Conservation (phyloP, 1,140 invertebrate genomes). For the Macrotrachela quadricornifera region DNA sequence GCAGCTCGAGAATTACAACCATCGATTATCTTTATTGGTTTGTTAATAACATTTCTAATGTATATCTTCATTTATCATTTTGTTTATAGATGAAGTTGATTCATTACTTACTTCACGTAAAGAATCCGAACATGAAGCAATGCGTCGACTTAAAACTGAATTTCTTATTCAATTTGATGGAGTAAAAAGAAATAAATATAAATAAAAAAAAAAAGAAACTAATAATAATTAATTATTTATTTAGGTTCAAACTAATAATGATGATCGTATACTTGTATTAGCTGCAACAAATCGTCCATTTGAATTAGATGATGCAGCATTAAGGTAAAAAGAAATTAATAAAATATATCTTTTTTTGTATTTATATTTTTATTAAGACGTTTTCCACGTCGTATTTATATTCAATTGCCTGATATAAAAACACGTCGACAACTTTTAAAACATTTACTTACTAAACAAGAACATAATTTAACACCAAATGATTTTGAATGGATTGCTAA, state of each 20-base stretch:
- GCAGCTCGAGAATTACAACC: slow-evolving; percentile 70
- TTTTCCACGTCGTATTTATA: slow-evolving; percentile 65
- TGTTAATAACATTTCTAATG: slow-evolving; percentile 50
- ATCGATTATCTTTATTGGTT: slow-evolving; percentile 57
- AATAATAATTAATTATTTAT: background rate
- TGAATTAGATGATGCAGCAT: slow-evolving; percentile 37
- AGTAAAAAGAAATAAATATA: too few species aligned
- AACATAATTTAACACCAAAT: slow-evolving; percentile 45
- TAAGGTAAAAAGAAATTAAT: background rate
- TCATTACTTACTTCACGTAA: slow-evolving; percentile 63
- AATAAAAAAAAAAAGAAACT: too few species aligned
- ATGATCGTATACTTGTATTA: slow-evolving; percentile 59
- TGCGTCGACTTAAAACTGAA: slow-evolving; percentile 73
- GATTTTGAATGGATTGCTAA: slow-evolving; percentile 46
- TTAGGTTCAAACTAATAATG: slow-evolving; percentile 32
- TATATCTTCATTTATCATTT: background rate
- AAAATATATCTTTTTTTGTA: slow-evolving; percentile 1
- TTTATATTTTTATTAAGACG: slow-evolving; percentile 35
- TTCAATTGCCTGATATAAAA: slow-evolving; percentile 56
- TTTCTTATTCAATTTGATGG: slow-evolving; percentile 66
- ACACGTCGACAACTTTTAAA: slow-evolving; percentile 54
- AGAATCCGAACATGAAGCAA: slow-evolving; percentile 72
- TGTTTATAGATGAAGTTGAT: slow-evolving; percentile 57
- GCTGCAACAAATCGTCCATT: slow-evolving; percentile 83
- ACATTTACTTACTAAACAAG: slow-evolving; percentile 53